Evolutionary conservation across 2,113 vertebrate genomes (phyloP), one percentile per base, ranked within the genome.

Genomic region (Terrapene triunguis): DNA sequence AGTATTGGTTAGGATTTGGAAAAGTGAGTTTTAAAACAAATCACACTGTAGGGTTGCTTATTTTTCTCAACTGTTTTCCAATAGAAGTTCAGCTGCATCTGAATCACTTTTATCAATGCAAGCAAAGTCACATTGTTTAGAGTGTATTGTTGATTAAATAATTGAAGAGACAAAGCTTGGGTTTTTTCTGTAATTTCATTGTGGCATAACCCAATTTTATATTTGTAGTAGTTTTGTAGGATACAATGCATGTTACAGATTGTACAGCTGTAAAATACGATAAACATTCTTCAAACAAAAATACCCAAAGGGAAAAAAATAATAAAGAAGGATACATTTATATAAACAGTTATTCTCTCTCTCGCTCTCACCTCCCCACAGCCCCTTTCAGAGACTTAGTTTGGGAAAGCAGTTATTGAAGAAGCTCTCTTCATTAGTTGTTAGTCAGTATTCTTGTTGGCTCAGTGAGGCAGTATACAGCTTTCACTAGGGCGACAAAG

Each of bases 401-500:
- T 93, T 87, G 79, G 84, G 87, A 89, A 90, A 87, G 51, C 80
- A 32, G 4, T 9, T 69, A 21, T 78, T 93, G 86, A 55, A 88
- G 83, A 32, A 87, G 32, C 54, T 38, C 12, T 85, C 69, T 92
- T 91, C 76, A 65, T 93, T 90, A 80, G 47, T 12, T 14, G 4
- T 0, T 0, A 91, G 72, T 80, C 44, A 42, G 59, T 55, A 50
- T 85, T 87, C 86, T 54, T 89, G 59, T 80, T 32, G 92, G 55
- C 65, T 83, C 92, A 94, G 92, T 25, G 79, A 85, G 93, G 94
- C 97, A 88, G 74, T 17, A 8, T 69, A 4, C 74, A 85, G 97
- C 97, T 97, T 97, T 94, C 69, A 2, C 69, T 72, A 89, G 82
- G 53, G 89, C 2, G 55, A 84, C 97, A 95, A 97, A 96, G 96